phyloP scores from a whole-genome alignment of 2,113 vertebrate genomes.

The Acrocephalus arundinaceus region DNA sequence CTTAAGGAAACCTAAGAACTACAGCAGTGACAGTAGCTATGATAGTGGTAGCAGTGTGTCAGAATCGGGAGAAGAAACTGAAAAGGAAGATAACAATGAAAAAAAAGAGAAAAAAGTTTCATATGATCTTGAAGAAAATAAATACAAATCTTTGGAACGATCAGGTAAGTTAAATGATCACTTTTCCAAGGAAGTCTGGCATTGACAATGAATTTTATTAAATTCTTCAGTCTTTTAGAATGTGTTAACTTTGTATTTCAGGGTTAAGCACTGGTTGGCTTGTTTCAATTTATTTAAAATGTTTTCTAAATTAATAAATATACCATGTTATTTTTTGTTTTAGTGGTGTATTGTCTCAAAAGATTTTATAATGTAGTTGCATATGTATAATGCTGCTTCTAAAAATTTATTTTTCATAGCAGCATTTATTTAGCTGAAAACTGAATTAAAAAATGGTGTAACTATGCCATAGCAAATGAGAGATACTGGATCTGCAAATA shows the following conservation, averaged over 20 bases:
- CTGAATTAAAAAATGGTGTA: not conserved
- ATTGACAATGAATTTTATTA: not conserved
- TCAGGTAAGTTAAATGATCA: constrained; percentile 79
- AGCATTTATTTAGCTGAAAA: not conserved
- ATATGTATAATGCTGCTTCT: not conserved
- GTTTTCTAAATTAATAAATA: not conserved
- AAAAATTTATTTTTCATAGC: not conserved
- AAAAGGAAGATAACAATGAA: constrained; percentile 73
- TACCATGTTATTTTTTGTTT: not conserved
- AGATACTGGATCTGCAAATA: not conserved
- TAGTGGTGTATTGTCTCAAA: not conserved
- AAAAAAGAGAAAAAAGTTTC: constrained; percentile 86
- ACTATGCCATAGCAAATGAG: not conserved
- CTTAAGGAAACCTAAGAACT: constrained; percentile 73
- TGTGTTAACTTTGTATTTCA: not conserved
- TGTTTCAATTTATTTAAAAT: not conserved
- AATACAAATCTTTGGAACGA: constrained; percentile 83
- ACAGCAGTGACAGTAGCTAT: constrained; percentile 80
- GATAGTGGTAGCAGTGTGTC: constrained; percentile 80
- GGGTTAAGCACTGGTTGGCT: not conserved
- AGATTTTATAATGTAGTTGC: not conserved
- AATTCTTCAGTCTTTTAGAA: not conserved
- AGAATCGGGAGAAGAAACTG: constrained; percentile 77
- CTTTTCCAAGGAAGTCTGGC: not conserved
- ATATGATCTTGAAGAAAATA: constrained; percentile 80